phyloP scores from a whole-genome alignment of 1,140 invertebrate species.

The Bathynomus jamesi region DNA sequence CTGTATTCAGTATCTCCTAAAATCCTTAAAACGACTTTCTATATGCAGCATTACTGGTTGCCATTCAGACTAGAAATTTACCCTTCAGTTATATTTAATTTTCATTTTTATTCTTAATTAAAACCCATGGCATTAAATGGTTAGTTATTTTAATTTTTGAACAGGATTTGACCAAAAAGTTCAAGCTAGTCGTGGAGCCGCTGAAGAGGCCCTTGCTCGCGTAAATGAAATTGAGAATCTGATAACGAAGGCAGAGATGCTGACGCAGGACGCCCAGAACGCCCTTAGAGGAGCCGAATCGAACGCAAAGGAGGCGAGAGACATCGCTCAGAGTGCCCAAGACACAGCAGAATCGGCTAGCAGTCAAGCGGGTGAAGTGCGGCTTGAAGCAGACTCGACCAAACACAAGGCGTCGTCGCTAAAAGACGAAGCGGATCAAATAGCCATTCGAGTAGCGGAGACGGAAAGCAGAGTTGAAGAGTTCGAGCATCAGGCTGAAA shows the following conservation, averaged over 20 bases:
- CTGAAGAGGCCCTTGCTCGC: conserved; percentile 57
- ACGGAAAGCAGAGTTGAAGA: conserved; percentile 61
- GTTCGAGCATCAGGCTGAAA: conserved; percentile 61
- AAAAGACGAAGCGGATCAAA: conserved; percentile 64
- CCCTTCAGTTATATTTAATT: too few species aligned
- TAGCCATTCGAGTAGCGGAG: conserved; percentile 60
- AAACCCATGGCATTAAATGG: too few species aligned
- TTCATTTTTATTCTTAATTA: too few species aligned
- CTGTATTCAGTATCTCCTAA: too few species aligned
- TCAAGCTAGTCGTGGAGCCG: conserved; percentile 62
- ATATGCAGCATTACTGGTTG: too few species aligned
- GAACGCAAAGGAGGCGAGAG: conserved; percentile 65
- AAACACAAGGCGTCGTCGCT: conserved; percentile 64
- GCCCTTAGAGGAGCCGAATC: conserved; percentile 62
- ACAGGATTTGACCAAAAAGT: conserved; percentile 83
- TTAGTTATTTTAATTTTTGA: too few species aligned
- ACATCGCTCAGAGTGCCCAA: conserved; percentile 68
- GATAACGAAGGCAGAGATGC: conserved; percentile 56
- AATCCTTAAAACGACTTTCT: too few species aligned
- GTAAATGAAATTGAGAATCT: conserved; percentile 54
- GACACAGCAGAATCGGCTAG: conserved; percentile 31
- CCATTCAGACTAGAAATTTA: too few species aligned
- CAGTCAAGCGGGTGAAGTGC: conserved; percentile 65
- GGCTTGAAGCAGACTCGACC: conserved; percentile 59
- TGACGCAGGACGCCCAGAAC: conserved; percentile 48